Percentiles rank a stretch among this genome's conserved stretches.
These are phyloP conservation scores for Drosophila conformis DNA, from an alignment of 2,888 invertebrate genomes.

Conservation along the genomic window DNA sequence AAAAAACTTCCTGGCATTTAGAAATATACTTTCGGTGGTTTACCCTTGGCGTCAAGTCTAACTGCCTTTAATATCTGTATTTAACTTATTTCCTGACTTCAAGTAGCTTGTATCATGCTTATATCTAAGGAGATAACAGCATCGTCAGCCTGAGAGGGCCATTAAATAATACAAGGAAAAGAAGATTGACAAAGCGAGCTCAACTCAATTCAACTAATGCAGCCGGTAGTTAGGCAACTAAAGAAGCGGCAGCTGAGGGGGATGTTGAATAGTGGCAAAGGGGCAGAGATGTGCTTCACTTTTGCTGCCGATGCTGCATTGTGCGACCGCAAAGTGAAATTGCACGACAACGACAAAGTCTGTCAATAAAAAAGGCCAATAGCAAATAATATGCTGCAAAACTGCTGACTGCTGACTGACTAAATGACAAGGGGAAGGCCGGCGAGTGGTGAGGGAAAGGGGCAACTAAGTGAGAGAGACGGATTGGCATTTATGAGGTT, in stretches of 20 bases:
- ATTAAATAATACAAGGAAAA: conserved; percentile 7
- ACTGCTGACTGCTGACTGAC: conserved; percentile 53
- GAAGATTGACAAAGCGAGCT: conserved; percentile 25
- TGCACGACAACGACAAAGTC: conserved; percentile 54
- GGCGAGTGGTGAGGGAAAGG: neutral
- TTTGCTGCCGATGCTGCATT: conserved; percentile 27
- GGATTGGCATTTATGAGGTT: conserved; percentile 70
- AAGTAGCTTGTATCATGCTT: neutral
- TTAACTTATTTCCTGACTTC: neutral
- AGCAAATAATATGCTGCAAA: conserved; percentile 72
- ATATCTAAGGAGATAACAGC: conserved; percentile 1
- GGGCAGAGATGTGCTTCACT: conserved; percentile 22
- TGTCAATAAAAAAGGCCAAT: conserved; percentile 64
- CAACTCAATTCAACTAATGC: conserved; percentile 11
- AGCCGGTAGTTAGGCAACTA: conserved; percentile 8
- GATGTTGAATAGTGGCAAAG: neutral
- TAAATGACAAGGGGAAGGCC: neutral
- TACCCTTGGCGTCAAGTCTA: neutral
- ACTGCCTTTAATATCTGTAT: neutral
- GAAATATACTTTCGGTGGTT: neutral
- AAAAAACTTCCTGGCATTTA: neutral
- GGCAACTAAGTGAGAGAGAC: conserved; percentile 10
- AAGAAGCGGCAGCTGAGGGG: neutral
- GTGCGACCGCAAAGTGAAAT: conserved; percentile 73
- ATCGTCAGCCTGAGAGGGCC: conserved; percentile 15